Evolutionary conservation across 1,140 invertebrate genomes (phyloP), one percentile per base, ranked within the genome.

Genomic region (Holotrichia oblita): DNA sequence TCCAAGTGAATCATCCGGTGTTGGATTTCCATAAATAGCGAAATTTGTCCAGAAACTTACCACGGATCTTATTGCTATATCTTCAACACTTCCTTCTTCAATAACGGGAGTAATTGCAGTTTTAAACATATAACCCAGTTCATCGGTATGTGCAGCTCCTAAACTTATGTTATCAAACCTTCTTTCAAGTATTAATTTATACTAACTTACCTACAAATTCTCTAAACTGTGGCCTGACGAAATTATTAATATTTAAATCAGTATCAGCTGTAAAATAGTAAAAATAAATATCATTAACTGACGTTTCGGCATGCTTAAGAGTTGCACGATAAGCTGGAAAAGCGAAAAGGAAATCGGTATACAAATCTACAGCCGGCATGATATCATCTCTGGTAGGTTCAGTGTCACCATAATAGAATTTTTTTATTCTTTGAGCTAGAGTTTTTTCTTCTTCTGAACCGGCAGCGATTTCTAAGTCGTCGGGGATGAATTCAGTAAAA

Each of bases 21-120:
- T 86, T 0, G 87, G 87, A 10, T 86, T 85, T 0, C 87, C 87
- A 81, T 78, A 86, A 81, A 86, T 88, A 14, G 88, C 88, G 76
- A 89, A 89, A 77, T 87, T 89, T 0, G 87, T 86, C 87, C 87
- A 89, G 83, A 88, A 84, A 82, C 85, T 87, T 0, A 80, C 78
- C 14, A 83, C 80, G 72, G 78, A 40, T 77, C 76, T 2, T 48
- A 48, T 48, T 14, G 7, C 44, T 17, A 48, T 2, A 8, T 48
- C 44, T 48, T 48, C 44, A 3, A 14, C n/a, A 3, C 44, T 17
- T 14, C n/a, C 44, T 2, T 48, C 44, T 48, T 48, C 44, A 48
- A 48, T 48, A 17, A 14, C 7, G 7, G 7, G 44, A 3, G 44
- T 48, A 48, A 48, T 2, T 0, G 2, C 0, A 17, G 44, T 48